Base-by-base conservation (phyloP, 2,113 vertebrate species). In the Kryptolebias marmoratus region DNA sequence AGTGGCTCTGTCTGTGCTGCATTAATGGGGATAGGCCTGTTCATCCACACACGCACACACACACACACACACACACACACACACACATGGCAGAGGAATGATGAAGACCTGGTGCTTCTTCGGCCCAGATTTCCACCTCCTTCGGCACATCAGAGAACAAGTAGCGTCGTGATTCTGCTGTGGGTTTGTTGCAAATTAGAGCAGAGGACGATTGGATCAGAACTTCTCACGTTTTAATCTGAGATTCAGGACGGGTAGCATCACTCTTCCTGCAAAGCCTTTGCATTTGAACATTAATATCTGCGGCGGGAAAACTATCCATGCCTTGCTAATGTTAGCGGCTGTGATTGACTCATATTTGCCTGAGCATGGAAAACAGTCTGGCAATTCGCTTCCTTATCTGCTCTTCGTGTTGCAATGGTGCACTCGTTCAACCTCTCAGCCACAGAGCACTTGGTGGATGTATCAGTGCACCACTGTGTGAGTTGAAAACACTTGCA, bases 101-200 rank as follows among this genome's bases (percentile, higher is more conserved):
- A 76, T 73, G 64, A 74, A 72, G 49, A 49, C 49, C 71, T 39
- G 71, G 71, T 80, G n/a, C 71, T 44, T 7, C 44, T 65, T 49
- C 55, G 60, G 62, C 71, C 50, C 64, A 65, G 64, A 65, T 73
- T 57, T 58, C 27, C 66, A 16, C 42, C 72, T 48, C 39, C 31
- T 3, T 31, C 13, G 27, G n/a, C 65, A 22, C 58, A 52, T 73
- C 73, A 71, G 44, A 42, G 68, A 54, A 22, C 22, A 22, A 80
- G 79, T 52, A 70, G 69, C 66, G 11, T 80, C 81, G 80, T 69
- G 73, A 71, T 82, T 80, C 83, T 79, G 85, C 68, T 79, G 83
- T 82, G 80, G 66, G 65, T 49, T 79, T 77, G 64, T 72, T 73
- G 77, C 22, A 85, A 75, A 65, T 14, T 45, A 58, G 27, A 79